Percentiles rank a stretch among this genome's conserved stretches.
These are phyloP conservation scores for Spinus olivaceus DNA, from an alignment of 2,797 vertebrate species.

Conservation along the genomic window DNA sequence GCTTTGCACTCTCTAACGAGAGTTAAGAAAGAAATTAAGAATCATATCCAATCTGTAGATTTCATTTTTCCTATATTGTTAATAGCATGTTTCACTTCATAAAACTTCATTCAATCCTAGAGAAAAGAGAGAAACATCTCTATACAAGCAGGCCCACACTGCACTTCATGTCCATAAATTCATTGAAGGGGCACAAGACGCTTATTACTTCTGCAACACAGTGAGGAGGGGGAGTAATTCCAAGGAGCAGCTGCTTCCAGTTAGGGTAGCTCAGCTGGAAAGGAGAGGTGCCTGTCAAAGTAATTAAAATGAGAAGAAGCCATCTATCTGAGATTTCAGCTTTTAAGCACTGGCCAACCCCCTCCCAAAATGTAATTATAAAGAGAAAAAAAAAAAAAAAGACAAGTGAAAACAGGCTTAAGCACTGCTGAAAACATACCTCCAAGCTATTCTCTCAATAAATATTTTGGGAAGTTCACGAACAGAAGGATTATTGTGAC, in stretches of 20 bases:
- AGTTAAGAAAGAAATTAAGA: background rate
- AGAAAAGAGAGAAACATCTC: background rate
- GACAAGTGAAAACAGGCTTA: slow-evolving; percentile 48
- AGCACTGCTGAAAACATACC: slow-evolving; percentile 30
- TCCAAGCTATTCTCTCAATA: slow-evolving; percentile 59
- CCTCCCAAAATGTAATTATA: background rate
- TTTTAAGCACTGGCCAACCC: slow-evolving; percentile 23
- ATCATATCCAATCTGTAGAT: background rate
- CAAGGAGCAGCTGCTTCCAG: slow-evolving; percentile 32
- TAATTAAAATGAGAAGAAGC: slow-evolving; percentile 13
- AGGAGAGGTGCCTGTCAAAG: slow-evolving; percentile 20
- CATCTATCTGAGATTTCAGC: background rate
- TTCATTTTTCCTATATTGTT: background rate
- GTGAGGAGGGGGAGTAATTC: background rate
- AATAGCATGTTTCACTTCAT: background rate
- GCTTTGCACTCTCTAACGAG: background rate
- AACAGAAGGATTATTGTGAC: slow-evolving; percentile 62
- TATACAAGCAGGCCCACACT: background rate
- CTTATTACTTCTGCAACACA: background rate
- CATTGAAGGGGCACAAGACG: background rate
- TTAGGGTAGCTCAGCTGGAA: slow-evolving; percentile 34
- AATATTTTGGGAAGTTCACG: slow-evolving; percentile 56
- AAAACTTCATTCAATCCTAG: background rate
- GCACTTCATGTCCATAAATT: background rate
- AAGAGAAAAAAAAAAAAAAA: background rate